Conservation (phyloP, 1,140 invertebrate species). For the Aradophagus sp. region DNA sequence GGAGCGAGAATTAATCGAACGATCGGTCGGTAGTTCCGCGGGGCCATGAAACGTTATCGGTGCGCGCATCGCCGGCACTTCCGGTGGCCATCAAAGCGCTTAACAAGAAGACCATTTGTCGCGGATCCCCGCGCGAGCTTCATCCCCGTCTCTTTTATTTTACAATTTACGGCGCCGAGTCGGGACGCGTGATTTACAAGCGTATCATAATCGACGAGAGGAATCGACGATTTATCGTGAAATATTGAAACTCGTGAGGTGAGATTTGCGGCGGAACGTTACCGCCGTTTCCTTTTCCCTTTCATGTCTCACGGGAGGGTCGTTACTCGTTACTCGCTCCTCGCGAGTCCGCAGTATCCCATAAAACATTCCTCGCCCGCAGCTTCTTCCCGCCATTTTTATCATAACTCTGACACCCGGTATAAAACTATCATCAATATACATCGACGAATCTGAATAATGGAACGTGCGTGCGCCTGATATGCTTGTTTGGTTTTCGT, state of each 20-base stretch:
- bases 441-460: constrained; percentile 50
- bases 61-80: neutral
- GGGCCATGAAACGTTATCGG: constrained; percentile 6
- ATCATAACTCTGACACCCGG: constrained; percentile 49
- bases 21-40: too few relatives aligned
- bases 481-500: constrained; percentile 26
- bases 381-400: constrained; percentile 51
- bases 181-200: constrained; percentile 65
- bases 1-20: too few relatives aligned
- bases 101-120: constrained; percentile 37
- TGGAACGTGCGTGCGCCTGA: constrained; percentile 15
- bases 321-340: constrained; percentile 57
- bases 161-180: constrained; percentile 65
- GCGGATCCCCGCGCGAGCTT: constrained; percentile 11
- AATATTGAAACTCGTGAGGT: constrained; percentile 66
- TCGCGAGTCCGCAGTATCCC: constrained; percentile 46
- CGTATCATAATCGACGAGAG: constrained; percentile 70
- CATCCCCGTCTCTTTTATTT: constrained; percentile 59
- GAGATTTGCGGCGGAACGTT: constrained; percentile 57
- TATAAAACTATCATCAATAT: constrained; percentile 58
- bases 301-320: constrained; percentile 50
- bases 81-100: neutral
- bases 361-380: constrained; percentile 47
- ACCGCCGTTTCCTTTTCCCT: constrained; percentile 50
- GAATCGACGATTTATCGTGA: constrained; percentile 69